Conservation (phyloP, 2,797 vertebrate species). For the Meda fulgida region DNA sequence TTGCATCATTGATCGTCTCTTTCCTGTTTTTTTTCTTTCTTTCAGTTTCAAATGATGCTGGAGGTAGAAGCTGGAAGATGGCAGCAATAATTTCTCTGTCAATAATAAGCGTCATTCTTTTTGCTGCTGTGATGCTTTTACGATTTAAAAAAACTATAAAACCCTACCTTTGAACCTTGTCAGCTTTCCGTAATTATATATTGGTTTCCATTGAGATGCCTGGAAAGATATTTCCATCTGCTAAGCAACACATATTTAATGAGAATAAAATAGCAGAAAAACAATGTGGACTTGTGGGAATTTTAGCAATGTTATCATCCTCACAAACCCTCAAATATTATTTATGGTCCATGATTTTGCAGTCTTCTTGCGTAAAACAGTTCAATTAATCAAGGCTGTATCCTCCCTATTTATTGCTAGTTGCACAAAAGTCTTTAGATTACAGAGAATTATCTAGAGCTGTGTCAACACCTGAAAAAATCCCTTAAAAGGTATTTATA, state of each 20-base stretch:
- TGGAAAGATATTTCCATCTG: neutral
- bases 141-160: neutral
- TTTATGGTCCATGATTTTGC: neutral
- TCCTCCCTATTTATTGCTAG: neutral
- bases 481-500: too few relatives aligned
- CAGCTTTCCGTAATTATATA: neutral
- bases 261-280: neutral
- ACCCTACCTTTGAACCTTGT: neutral
- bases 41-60: neutral
- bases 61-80: neutral
- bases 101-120: neutral
- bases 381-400: neutral
- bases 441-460: neutral
- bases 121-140: conserved; percentile 2
- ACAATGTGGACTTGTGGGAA: neutral
- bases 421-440: too few relatives aligned
- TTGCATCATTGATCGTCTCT: neutral
- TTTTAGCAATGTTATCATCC: neutral
- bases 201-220: neutral
- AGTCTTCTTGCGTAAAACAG: neutral
- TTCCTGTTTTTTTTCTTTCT: neutral
- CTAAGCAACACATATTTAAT: neutral
- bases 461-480: neutral
- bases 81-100: neutral
- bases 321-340: neutral